Conservation (phyloP, 2,888 invertebrate species). For the Tiphia femorata region DNA sequence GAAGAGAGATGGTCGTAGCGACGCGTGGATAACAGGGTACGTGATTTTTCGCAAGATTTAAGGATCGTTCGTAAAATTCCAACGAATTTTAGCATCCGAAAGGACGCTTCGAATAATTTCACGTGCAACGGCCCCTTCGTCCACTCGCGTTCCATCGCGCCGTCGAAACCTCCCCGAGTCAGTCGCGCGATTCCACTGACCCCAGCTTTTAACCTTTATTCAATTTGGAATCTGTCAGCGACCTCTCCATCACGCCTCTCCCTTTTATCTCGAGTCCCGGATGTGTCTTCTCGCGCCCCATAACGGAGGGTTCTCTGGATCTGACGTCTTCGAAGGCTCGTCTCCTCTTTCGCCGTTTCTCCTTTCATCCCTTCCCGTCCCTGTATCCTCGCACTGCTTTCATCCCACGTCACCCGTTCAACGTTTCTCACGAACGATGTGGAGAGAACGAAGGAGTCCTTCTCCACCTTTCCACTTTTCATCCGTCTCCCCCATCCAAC, state of each 20-base stretch:
- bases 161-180: no score
- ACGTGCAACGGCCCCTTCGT: no score
- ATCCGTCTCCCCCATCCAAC: slow-evolving; percentile 19
- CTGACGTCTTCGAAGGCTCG: slow-evolving; percentile 14
- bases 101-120: no score
- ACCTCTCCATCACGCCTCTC: no score
- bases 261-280: no score
- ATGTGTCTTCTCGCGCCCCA: slow-evolving; percentile 2
- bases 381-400: background rate
- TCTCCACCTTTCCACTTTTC: slow-evolving; percentile 2
- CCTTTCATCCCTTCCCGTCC: background rate
- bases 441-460: background rate
- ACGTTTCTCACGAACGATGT: background rate
- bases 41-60: no score
- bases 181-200: no score
- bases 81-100: background rate
- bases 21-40: no score
- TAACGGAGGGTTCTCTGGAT: slow-evolving; percentile 4
- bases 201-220: no score
- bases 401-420: background rate
- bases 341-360: background rate
- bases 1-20: no score
- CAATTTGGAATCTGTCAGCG: no score
- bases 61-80: background rate
- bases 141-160: no score